These are phyloP conservation scores for Aviceda subcristata DNA, from an alignment of 2,113 vertebrate species.

Conservation along the genomic window DNA sequence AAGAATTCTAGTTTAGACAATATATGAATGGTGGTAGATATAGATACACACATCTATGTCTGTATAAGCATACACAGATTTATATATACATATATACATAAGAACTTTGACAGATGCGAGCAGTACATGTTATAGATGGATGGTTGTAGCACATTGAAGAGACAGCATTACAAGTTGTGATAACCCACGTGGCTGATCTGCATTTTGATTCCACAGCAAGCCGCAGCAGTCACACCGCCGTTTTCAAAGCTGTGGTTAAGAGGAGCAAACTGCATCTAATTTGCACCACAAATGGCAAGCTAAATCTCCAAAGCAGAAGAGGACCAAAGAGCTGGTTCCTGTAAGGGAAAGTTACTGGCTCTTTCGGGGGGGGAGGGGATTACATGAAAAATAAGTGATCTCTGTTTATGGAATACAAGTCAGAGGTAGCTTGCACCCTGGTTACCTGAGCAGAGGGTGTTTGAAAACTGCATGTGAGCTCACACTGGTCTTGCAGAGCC, in stretches of 20 bases:
- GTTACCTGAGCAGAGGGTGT: background rate
- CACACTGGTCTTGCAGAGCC: background rate
- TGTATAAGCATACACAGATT: background rate
- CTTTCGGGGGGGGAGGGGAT: background rate
- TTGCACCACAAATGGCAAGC: background rate
- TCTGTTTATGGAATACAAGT: background rate
- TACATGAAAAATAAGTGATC: background rate
- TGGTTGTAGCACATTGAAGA: background rate
- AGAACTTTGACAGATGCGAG: background rate
- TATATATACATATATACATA: no score
- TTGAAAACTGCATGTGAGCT: background rate
- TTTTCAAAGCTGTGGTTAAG: background rate
- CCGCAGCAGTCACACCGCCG: accelerated
- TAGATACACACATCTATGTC: background rate
- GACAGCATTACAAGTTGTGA: background rate
- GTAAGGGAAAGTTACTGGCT: background rate
- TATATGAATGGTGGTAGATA: background rate
- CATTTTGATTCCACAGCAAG: background rate
- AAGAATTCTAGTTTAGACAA: background rate
- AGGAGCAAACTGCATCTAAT: background rate
- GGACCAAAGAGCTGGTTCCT: background rate
- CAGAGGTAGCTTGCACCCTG: background rate
- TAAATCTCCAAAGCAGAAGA: background rate
- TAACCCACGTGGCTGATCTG: background rate
- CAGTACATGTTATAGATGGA: background rate